Base-by-base conservation (phyloP, 37 sponge, comb jelly and placozoan species). In the Aplysina aerophoba region DNA sequence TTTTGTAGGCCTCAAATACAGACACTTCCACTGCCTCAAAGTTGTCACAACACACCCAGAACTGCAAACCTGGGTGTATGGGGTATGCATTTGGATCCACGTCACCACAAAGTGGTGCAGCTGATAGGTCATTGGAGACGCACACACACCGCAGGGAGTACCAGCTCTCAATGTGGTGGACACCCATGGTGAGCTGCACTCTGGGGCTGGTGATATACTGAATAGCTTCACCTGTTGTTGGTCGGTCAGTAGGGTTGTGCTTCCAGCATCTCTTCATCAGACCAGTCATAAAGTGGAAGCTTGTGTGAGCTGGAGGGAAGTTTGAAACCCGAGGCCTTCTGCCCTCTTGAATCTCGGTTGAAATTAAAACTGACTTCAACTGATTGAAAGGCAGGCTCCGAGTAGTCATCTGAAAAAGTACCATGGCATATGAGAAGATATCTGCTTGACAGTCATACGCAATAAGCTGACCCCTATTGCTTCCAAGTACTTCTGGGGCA, bases 381-480 rank as follows among this genome's bases (percentile, higher is more conserved):
- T 24, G 19, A 17, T 17, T 21, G 55, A 86, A 83, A 22, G 84
- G 84, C 4, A 15, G 6, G 27, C 69, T 4, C 3, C 73, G 84
- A 6, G 84, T 68, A 20, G 75, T 4, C 27, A 83, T 61, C 69
- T 83, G 73, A 36, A 74, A 83, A 1, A 83, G 73, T 12, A 83
- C 72, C 73, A 83, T 83, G 68, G 68, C 84, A 36, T 31, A 73
- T 35, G 84, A 38, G 38, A 57, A 83, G 14, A 83, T 68, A 13
- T 83, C 84, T 5, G 59, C 84, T 53, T 28, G 4, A 69, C 2
- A 72, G 14, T 61, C 59, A 60, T 83, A 83, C 4, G 65, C 24
- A 44, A 15, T 12, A 5, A 5, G 39, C 5, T 75, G 36, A 20
- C 4, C 15, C 20, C 69, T 36, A 6, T 5, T 12, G 5, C 4